These are phyloP conservation scores for Sebastes miniatus DNA, from an alignment of 2,797 vertebrate genomes.

Conservation along the genomic window DNA sequence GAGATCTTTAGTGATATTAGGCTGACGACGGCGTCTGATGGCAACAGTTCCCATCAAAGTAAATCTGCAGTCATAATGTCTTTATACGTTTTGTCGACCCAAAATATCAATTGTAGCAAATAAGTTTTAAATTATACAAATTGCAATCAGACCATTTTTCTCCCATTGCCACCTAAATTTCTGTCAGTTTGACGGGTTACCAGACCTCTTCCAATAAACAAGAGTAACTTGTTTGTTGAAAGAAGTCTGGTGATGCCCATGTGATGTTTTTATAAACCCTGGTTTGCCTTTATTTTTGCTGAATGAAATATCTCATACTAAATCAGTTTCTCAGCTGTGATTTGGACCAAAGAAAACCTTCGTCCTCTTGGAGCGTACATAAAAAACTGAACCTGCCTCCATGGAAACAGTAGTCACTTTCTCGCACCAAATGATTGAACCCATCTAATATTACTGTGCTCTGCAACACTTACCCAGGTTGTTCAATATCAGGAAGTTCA, in stretches of 20 bases:
- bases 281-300: not conserved
- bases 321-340: not conserved
- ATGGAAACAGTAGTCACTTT: constrained; percentile 12
- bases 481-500: constrained; percentile 81
- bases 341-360: not conserved
- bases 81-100: not conserved
- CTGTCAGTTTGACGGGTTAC: not conserved
- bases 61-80: not conserved
- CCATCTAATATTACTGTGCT: constrained; percentile 57
- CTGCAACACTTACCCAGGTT: constrained; percentile 67
- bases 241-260: not conserved
- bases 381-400: not conserved
- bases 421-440: constrained; percentile 45
- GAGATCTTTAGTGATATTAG: not conserved
- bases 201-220: not conserved
- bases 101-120: not conserved
- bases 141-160: not conserved
- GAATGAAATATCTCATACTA: not conserved
- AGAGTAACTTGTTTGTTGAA: too few species aligned
- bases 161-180: not conserved
- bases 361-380: not conserved
- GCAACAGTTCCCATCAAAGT: not conserved
- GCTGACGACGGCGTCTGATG: not conserved
- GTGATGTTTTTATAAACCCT: not conserved
- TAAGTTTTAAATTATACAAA: not conserved